Evolutionary conservation across 2,888 invertebrate genomes (phyloP), one percentile per base, ranked within the genome.

Genomic region (Sphaerolaimus hirsutus): DNA sequence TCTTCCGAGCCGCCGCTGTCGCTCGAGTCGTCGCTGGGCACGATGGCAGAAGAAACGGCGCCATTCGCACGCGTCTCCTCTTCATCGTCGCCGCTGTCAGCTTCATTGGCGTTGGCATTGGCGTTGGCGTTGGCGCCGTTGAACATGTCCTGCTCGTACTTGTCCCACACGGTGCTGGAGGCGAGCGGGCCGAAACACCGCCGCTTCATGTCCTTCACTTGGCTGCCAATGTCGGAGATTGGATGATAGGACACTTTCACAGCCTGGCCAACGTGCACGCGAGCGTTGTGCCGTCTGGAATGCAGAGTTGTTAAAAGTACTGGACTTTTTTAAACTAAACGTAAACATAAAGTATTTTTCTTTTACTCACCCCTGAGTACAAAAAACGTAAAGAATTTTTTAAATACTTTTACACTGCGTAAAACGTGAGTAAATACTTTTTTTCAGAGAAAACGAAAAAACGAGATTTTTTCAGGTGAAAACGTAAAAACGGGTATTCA

Each of bases 191-290:
- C 47, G 32, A 47, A 47, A 36, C 47, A 47, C 2, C 36, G 32
- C 32, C 19, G 4, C 32, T 36, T 43, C 47, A 44, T 47, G 14
- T 27, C 36, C 19, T 43, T 38, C 10, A 47, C 36, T 23, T 44
- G 43, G 2, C 32, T 7, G 23, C 37, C 44, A 17, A 47, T 44
- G 23, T 43, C 47, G 29, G 27, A 7, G 22, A 47, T 32, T 14
- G 47, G 47, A 22, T 47, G 44, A 29, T 47, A 44, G 37, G 21
- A 26, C n/a, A 47, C 47, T 22, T 43, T 40, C 22, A 47, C 43
- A 12, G 37, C 25, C n/a, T 25, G 32, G 3, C n/a, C 22, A 17
- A 14, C 27, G 26, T 47, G 47, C 21, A 43, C 36, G 12, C 40
- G 25, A 10, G 26, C n/a, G 24, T 26, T 43, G 41, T 47, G 47